phyloP scores from a whole-genome alignment of 2,113 vertebrate genomes.

The Gasterosteus aculeatus region DNA sequence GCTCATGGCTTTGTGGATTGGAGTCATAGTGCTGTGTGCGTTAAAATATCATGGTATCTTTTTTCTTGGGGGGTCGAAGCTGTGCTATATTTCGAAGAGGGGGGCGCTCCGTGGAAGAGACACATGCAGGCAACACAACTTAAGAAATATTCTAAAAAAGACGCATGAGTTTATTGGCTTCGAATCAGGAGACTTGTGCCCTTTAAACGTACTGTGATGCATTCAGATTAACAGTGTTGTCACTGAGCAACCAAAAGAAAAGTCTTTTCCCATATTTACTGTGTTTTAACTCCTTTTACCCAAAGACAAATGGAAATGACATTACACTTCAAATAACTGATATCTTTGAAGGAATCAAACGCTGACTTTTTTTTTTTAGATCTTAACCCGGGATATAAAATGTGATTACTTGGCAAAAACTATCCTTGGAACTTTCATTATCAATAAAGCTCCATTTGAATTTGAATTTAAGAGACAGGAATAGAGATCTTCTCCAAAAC shows the following conservation, averaged over 20 bases:
- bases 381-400: background rate
- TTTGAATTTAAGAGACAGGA: background rate
- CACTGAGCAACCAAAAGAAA: background rate
- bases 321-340: no score
- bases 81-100: background rate
- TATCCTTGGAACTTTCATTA: background rate
- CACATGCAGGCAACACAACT: background rate
- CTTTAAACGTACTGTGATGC: background rate
- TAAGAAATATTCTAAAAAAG: background rate
- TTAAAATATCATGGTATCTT: background rate
- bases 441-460: background rate
- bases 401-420: background rate
- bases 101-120: background rate
- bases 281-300: no score
- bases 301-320: no score
- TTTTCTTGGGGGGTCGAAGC: no score
- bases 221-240: background rate
- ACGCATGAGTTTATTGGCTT: background rate
- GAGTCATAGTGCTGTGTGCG: background rate
- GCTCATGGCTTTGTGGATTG: background rate
- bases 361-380: no score
- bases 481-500: background rate
- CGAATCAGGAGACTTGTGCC: background rate
- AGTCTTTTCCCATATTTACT: no score
- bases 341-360: no score